Percentiles rank a stretch among this genome's conserved stretches.
Evolutionary conservation across 1,140 invertebrate genomes (phyloP).

Genomic region (Drosophila kohkoa): DNA sequence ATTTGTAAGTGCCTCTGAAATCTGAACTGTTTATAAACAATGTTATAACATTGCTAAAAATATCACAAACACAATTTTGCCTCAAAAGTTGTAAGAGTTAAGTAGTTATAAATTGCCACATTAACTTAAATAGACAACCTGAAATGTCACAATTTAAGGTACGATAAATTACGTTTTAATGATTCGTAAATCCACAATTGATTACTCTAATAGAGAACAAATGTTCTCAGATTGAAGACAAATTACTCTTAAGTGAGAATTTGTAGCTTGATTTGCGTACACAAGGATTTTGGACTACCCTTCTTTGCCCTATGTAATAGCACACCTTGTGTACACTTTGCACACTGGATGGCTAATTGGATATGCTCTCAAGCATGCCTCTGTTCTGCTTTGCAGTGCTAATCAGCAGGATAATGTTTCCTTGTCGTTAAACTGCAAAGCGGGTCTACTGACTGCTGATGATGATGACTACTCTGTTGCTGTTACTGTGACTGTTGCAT

Average conservation of each 20-base stretch:
- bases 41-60: too few species aligned
- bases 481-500: slow-evolving; percentile 43
- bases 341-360: slow-evolving; percentile 6
- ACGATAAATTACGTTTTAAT: neutral
- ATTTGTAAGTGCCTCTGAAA: neutral
- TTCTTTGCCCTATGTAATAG: neutral
- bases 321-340: neutral
- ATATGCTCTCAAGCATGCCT: neutral
- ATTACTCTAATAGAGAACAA: neutral
- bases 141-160: neutral
- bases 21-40: neutral
- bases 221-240: neutral
- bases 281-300: neutral
- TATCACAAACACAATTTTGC: too few species aligned
- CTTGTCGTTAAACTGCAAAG: slow-evolving; percentile 28
- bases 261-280: neutral
- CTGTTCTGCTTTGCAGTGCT: neutral
- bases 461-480: neutral
- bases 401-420: slow-evolving; percentile 31
- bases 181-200: too few species aligned
- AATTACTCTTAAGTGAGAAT: neutral
- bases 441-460: slow-evolving; percentile 14
- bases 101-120: too few species aligned
- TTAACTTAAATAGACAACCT: neutral
- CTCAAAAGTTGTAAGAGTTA: too few species aligned